Percentiles rank a stretch among this genome's conserved stretches.
Evolutionary conservation across 2,113 vertebrate genomes (phyloP).

Genomic region (Romanogobio albipinnatus): DNA sequence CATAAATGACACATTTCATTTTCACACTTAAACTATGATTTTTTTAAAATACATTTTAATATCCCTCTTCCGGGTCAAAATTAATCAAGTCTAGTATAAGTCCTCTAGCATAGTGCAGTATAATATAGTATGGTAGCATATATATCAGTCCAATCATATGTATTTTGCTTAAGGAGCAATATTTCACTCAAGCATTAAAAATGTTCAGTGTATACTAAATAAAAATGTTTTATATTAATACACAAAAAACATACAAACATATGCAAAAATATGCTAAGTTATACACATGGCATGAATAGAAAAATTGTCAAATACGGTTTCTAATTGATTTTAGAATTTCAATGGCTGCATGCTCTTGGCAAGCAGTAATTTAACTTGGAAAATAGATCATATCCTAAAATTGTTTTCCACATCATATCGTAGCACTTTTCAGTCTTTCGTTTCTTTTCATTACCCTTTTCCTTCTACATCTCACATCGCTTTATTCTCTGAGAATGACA

Average conservation of each 20-base stretch:
- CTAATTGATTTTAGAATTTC: background rate
- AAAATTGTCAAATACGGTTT: background rate
- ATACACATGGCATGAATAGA: background rate
- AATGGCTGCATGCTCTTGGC: background rate
- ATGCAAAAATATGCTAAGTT: background rate
- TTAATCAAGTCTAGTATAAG: too few relatives aligned
- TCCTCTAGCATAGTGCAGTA: too few relatives aligned
- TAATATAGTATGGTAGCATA: too few relatives aligned
- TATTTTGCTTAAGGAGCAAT: background rate
- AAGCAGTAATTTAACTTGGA: conserved; percentile 9
- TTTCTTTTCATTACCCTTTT: background rate
- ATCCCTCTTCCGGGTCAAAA: too few relatives aligned
- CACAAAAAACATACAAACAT: background rate
- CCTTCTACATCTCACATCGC: background rate
- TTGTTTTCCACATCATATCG: background rate
- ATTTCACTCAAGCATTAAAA: background rate
- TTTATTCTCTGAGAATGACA: background rate
- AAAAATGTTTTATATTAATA: background rate
- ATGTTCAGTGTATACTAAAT: background rate
- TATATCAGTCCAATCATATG: too few relatives aligned
- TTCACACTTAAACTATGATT: too few relatives aligned
- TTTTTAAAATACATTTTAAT: too few relatives aligned
- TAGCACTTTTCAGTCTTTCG: background rate
- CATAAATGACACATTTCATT: too few relatives aligned
- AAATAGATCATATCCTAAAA: conserved; percentile 1